Percentiles rank a stretch among this genome's conserved stretches.
phyloP scores from a whole-genome alignment of 1,140 invertebrate species.

The Nixonia krombeini region DNA sequence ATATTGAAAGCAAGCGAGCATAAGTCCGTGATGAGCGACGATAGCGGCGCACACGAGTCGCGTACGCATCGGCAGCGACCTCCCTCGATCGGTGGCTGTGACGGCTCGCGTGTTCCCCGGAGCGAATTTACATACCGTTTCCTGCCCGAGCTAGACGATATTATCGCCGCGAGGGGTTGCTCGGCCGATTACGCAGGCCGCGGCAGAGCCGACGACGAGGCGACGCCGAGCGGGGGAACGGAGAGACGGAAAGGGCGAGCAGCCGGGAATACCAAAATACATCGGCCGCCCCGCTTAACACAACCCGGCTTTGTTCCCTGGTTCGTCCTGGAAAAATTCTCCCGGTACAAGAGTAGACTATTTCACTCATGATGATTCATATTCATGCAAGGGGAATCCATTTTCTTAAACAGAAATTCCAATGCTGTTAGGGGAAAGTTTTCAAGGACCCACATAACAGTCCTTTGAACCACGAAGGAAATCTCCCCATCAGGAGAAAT shows the following conservation, averaged over 20 bases:
- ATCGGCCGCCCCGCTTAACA: not conserved
- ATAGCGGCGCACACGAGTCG: too few relatives aligned
- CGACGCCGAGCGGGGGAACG: not conserved
- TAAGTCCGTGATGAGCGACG: not conserved
- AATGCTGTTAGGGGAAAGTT: too few relatives aligned
- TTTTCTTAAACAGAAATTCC: too few relatives aligned
- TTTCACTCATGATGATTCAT: too few relatives aligned
- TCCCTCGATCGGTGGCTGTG: too few relatives aligned
- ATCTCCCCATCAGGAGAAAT: too few relatives aligned
- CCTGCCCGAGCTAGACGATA: slow-evolving; percentile 68
- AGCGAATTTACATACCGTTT: slow-evolving; percentile 64
- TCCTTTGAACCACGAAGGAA: too few relatives aligned
- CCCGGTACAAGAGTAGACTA: too few relatives aligned
- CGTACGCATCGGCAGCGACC: too few relatives aligned
- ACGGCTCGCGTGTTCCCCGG: slow-evolving; percentile 40
- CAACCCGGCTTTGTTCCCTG: not conserved
- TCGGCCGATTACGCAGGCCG: slow-evolving; percentile 42
- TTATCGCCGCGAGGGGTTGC: slow-evolving; percentile 62
- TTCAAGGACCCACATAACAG: too few relatives aligned
- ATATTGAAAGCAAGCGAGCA: not conserved
- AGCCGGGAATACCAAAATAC: slow-evolving; percentile 18
- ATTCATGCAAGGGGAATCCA: too few relatives aligned
- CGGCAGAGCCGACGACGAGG: not conserved
- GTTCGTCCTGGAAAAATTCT: too few relatives aligned
- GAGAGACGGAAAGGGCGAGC: slow-evolving; percentile 13